Evolutionary conservation across 35 echinoderm and acorn worm genomes (phyloP).

Genomic region (Lytechinus pictus): DNA sequence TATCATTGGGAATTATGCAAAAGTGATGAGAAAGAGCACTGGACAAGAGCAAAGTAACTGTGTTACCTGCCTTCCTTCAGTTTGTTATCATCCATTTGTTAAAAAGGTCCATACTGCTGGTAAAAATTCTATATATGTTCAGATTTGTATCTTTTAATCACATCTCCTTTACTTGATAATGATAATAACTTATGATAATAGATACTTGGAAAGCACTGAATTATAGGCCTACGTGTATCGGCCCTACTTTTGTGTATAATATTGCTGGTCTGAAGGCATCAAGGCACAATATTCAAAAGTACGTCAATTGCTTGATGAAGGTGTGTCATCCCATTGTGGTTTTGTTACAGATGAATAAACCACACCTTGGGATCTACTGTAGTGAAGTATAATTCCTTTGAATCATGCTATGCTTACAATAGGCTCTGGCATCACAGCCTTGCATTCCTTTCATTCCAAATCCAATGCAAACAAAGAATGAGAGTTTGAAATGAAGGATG

Average conservation of each 20-base stretch:
- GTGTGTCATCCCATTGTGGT: conserved; percentile 1
- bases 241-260: too few species aligned
- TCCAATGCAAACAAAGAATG: not conserved
- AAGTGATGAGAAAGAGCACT: too few species aligned
- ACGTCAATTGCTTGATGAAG: not conserved
- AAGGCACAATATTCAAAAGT: not conserved
- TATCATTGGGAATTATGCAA: too few species aligned
- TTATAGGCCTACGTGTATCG: too few species aligned
- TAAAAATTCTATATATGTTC: not conserved
- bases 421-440: not conserved
- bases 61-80: too few species aligned
- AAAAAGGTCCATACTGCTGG: too few species aligned
- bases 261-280: too few species aligned
- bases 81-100: too few species aligned
- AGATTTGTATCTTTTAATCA: not conserved
- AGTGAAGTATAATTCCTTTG: not conserved
- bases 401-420: not conserved
- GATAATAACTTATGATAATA: not conserved
- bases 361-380: not conserved
- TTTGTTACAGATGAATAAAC: not conserved
- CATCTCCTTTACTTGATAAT: not conserved
- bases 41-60: too few species aligned
- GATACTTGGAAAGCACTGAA: too few species aligned
- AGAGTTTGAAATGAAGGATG: not conserved
- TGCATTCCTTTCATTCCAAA: not conserved